These are phyloP conservation scores for Gadopsis marmoratus DNA, from an alignment of 2,797 vertebrate genomes.

Conservation along the genomic window DNA sequence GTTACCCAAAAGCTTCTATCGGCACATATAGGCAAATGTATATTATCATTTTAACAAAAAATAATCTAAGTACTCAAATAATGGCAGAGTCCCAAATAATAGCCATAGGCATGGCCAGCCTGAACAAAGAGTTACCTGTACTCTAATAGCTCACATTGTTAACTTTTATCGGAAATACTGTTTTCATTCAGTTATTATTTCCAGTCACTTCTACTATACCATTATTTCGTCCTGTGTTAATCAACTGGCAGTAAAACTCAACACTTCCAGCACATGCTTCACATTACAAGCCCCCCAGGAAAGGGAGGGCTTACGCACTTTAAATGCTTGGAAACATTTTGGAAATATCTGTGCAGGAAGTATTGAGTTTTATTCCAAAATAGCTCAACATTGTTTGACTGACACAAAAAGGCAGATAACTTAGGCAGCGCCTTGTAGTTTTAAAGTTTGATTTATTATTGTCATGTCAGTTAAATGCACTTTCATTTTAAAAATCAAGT, in stretches of 20 bases:
- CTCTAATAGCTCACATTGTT: too few relatives aligned
- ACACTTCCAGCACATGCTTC: neutral
- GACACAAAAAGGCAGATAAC: neutral
- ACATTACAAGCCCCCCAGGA: neutral
- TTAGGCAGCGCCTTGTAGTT: neutral
- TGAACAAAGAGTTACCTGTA: too few relatives aligned
- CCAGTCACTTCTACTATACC: neutral
- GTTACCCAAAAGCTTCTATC: neutral
- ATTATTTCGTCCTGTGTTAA: neutral
- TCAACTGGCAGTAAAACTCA: neutral
- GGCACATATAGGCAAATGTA: too few relatives aligned
- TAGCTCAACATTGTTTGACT: neutral
- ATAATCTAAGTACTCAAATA: too few relatives aligned
- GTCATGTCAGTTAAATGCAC: neutral
- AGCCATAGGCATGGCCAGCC: too few relatives aligned
- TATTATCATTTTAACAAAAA: too few relatives aligned
- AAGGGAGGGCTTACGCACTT: too few relatives aligned
- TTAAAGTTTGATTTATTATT: slow-evolving; percentile 3
- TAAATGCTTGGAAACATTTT: too few relatives aligned
- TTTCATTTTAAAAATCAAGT: slow-evolving; percentile 16
- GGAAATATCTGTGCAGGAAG: too few relatives aligned
- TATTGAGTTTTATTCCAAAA: neutral
- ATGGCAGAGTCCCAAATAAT: too few relatives aligned
- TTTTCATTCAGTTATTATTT: neutral
- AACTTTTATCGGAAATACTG: too few relatives aligned